Evolutionary conservation across 2,888 invertebrate species (phyloP), one percentile per base, ranked within the genome.

Genomic region (Aleiodes alternator): DNA sequence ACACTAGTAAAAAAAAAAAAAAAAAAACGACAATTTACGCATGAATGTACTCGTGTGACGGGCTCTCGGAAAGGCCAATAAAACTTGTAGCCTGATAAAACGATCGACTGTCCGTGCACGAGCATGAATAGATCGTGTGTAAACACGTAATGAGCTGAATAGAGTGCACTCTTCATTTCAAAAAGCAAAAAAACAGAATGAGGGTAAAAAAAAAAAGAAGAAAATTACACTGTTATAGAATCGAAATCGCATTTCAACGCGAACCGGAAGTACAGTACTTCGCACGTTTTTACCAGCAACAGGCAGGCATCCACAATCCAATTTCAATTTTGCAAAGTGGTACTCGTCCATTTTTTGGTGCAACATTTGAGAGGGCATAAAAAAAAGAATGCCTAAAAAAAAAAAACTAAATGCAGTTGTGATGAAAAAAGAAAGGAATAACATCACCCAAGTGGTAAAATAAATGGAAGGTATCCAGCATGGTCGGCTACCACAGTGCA

Each of bases 261-360:
- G n/a, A 4, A 69, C 55, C 53, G 69, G 72, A 48, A 55, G 59
- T 61, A 59, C 34, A 69, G 61, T 71, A 56, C 50, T 71, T 43
- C n/a, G 69, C 57, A 53, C 51, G 51, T 64, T 61, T 61, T 31
- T 11, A 34, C 31, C 11, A 78, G 78, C 78, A 80, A 78, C 78
- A 78, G 78, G 78, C 79, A 76, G 75, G 76, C 69, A 74, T 51
- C 29, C 51, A 57, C 76, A 69, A 77, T 77, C 69, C 79, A 75
- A 80, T 80, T 80, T 79, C 79, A 77, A 80, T 80, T 80, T 77
- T 66, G 72, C 77, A 78, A 80, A 80, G 79, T 80, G 79, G 77
- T 57, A 75, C 77, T 80, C 77, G 73, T 64, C 74, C 74, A 77
- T 78, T 79, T 78, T 64, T 78, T 73, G 69, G 61, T 74, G 61